Evolutionary conservation across 2,888 invertebrate genomes (phyloP), one percentile per base, ranked within the genome.

Genomic region (Lycocerus yunnanus): DNA sequence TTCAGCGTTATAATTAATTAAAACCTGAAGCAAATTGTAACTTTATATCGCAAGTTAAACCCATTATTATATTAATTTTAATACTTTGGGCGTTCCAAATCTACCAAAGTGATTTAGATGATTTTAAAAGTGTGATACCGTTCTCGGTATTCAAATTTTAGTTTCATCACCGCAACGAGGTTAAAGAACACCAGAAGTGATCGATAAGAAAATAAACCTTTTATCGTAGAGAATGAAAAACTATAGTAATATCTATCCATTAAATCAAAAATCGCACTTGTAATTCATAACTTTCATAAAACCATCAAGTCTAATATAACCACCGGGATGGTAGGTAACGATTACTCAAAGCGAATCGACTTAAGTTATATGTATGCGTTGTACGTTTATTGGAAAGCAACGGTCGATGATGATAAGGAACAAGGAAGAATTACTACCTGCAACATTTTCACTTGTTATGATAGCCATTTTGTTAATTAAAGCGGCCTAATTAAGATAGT

Each of bases 11-110:
- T 63, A 58, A 69, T 63, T 69, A 63, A 69, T 69, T 69, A 69
- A 63, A 68, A 43, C 15, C 14, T 63, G 18, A 69, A 69, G 63
- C 69, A 27, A 63, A 63, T 69, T 63, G 61, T 71, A 71, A 71
- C 58, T 43, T 43, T 43, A 43, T 43, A 43, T 43, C n/a, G n/a
- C 13, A 27, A n/a, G 43, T 13, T n/a, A n/a, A 43, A 43, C 43
- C 43, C 43, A 43, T 43, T 43, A 43, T 43, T 43, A 43, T 43
- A 43, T 43, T 43, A 43, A 43, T n/a, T 43, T 43, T 43, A 43
- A 43, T 43, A 43, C 43, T 43, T 43, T 43, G 43, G 43, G 43
- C 43, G 43, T n/a, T 43, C n/a, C 43, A 8, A 43, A 43, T n/a
- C 8, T n/a, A 43, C 43, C n/a, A 43, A 43, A 43, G 43, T 43